Base-by-base conservation (phyloP, 2,113 vertebrate species). In the Dolichallabes microphthalmus region DNA sequence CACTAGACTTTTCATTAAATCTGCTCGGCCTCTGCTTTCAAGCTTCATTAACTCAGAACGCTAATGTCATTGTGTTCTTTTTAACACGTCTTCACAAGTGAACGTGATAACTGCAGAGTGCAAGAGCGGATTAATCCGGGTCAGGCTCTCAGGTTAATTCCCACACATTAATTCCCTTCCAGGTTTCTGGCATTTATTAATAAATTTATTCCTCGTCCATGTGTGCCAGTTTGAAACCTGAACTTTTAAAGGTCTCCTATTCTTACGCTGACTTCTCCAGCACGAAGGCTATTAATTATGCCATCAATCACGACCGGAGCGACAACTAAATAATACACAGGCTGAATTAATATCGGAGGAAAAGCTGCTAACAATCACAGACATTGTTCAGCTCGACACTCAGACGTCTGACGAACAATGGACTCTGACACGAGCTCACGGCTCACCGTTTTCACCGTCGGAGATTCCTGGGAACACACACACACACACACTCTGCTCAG, bases 241-340 rank as follows among this genome's bases (percentile, higher is more conserved):
- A 80, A 61, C 77, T 39, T 60, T 80, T 61, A 7, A 61, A 80
- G 77, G 52, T 77, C 52, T 77, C 30, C 73, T 57, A 30, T 52
- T 77, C 52, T 77, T 80, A 58, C 77, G 0, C 77, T 39, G 77
- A 80, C 92, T 93, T 92, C 93, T 93, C 92, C 92, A 90, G 92
- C 87, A 80, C 81, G 73, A 73, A 75, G 78, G 78, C 90, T 90
- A 91, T 87, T 93, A 93, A 94, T 94, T 91, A 93, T 90, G 89
- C 89, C 89, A 91, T 94, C 93, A 94, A 93, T 94, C 93, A 92
- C 90, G 84, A 83, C 76, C 10, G n/a, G 58, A 90, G 89, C 90
- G 91, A 92, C 80, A 86, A 92, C 90, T 88, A 89, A 92, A 89
- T 91, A 92, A 64, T 50, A 50, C 32, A 35, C 32, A 76, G 35